Percentiles rank a stretch among this genome's conserved stretches.
Evolutionary conservation across 2,113 vertebrate genomes (phyloP).

Genomic region (Sorex araneus): DNA sequence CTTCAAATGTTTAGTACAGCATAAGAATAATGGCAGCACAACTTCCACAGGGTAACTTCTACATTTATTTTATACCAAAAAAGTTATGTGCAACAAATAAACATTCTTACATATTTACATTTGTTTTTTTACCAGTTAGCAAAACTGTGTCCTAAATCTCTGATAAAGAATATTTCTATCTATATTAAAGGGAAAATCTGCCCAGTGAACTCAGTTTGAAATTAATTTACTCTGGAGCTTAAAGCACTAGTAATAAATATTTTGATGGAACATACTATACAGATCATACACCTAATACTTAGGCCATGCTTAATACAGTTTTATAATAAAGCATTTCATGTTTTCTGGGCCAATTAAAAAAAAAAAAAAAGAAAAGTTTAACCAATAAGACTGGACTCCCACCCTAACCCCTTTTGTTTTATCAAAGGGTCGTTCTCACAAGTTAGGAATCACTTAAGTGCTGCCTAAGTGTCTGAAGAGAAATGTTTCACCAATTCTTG

Average conservation of each 20-base stretch:
- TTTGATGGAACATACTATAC: slow-evolving; percentile 86
- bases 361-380: not conserved
- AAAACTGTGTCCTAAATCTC: slow-evolving; percentile 89
- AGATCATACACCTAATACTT: slow-evolving; percentile 88
- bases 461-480: slow-evolving; percentile 69
- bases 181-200: slow-evolving; percentile 85
- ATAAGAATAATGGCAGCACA: slow-evolving; percentile 87
- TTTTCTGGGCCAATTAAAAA: slow-evolving; percentile 77
- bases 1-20: slow-evolving; percentile 74
- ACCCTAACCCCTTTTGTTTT: slow-evolving; percentile 36
- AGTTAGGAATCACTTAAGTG: slow-evolving; percentile 63
- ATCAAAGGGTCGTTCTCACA: slow-evolving; percentile 51
- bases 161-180: slow-evolving; percentile 83
- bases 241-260: slow-evolving; percentile 88
- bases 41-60: slow-evolving; percentile 89
- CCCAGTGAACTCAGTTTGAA: slow-evolving; percentile 83
- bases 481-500: not conserved
- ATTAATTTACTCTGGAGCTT: slow-evolving; percentile 84
- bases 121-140: slow-evolving; percentile 86
- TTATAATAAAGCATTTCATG: slow-evolving; percentile 84
- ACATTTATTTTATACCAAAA: slow-evolving; percentile 94
- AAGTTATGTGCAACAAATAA: slow-evolving; percentile 94
- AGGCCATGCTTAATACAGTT: slow-evolving; percentile 89
- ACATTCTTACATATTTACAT: slow-evolving; percentile 93
- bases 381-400: slow-evolving; percentile 61